A percentile compares a stretch with the other conserved stretches of the same genome.
Conservation (phyloP, 2,888 invertebrate species). For the Chymomyza procnemis region DNA sequence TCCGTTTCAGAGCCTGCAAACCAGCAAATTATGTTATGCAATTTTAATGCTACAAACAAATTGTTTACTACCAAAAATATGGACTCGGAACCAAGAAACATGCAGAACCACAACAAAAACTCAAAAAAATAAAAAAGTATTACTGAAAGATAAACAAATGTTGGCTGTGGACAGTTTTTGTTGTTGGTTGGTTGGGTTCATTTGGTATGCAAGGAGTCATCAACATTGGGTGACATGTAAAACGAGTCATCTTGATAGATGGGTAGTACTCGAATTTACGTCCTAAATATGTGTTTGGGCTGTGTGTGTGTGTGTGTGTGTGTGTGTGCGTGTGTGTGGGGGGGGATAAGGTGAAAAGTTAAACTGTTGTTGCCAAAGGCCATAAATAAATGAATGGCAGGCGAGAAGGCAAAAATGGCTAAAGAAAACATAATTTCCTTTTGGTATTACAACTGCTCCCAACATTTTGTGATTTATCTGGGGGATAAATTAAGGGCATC, state of each 20-base stretch:
- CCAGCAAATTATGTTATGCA: neutral
- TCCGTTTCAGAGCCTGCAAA: neutral
- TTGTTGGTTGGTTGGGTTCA: neutral
- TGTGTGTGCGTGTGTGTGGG: neutral
- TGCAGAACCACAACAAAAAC: neutral
- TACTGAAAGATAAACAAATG: neutral
- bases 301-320: neutral
- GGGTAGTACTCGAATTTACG: neutral
- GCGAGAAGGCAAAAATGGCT: neutral
- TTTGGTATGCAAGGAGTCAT: neutral
- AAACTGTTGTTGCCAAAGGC: neutral
- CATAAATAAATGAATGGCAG: constrained; percentile 1
- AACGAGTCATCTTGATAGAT: constrained; percentile 3
- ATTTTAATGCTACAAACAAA: neutral
- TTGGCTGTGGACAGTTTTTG: neutral
- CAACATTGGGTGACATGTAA: constrained; percentile 2
- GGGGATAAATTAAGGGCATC: neutral
- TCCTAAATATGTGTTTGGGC: neutral
- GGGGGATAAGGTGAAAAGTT: neutral
- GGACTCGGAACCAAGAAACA: too few species aligned
- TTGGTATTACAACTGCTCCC: neutral
- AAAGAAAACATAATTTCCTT: constrained; percentile 3
- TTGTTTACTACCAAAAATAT: neutral
- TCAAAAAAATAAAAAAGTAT: neutral
- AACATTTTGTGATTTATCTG: neutral